Base-by-base conservation (phyloP, 2,113 vertebrate species). In the Corvus moneduloides region DNA sequence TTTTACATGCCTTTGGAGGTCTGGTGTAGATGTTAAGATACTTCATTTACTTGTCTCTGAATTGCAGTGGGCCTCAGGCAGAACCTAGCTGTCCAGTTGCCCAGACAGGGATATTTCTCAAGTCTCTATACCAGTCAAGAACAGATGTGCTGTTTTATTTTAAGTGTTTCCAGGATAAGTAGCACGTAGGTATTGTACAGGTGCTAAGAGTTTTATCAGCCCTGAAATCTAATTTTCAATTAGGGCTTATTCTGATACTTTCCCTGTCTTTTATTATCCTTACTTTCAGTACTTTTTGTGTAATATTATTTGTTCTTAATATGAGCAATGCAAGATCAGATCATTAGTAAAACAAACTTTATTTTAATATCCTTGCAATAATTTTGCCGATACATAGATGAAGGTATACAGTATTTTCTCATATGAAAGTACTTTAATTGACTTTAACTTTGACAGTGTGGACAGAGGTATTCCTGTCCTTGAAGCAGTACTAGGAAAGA, bases 231-330 rank as follows among this genome's bases (percentile, higher is more conserved):
- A 20, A 59, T 74, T 64, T 67, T 37, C 19, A 64, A 2, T 74
- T 91, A 71, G 23, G 64, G 10, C 7, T 89, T 78, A 52, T 30
- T 84, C 30, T 78, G 10, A 5, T 77, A 21, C 18, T 92, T 67
- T 10, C 14, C 10, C 6, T 0, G 0, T 59, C 2, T 67, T 20
- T 39, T 48, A 10, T 41, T 61, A n/a, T n/a, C 27, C 24, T 71
- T 89, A 75, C 18, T 84, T 22, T 3, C 24, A 35, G 15, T 41
- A 15, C 6, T 58, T 48, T 76, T 83, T 52, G 4, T 69, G 5
- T 9, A 28, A 19, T 74, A 28, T 0, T 73, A 39, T 19, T 75
- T 58, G 76, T 67, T 74, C 9, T 58, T 84, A 48, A 22, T 64
- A 39, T 26, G 17, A 63, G 22, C 27, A 84, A 11, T 68, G 68